Base-by-base conservation (phyloP, 2,113 vertebrate genomes). In the Physeter macrocephalus region DNA sequence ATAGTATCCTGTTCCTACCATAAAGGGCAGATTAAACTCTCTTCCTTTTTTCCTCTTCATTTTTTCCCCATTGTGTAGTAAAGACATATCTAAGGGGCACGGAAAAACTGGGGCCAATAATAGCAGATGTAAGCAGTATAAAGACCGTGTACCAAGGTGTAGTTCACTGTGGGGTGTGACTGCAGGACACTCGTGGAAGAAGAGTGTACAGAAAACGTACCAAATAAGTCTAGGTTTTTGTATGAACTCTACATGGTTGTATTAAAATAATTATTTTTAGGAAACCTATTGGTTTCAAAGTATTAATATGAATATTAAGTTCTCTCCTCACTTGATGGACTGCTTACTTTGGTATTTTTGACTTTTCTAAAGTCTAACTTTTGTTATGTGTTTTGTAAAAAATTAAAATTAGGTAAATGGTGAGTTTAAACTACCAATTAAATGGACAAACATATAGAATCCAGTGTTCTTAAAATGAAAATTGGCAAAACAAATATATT, bases 381-480 rank as follows among this genome's bases (percentile, higher is more conserved):
- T 59, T 83, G 52, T 29, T 72, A 57, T 52, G 25, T 80, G 3
- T 72, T 34, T 62, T 88, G 12, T 29, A 86, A 92, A 67, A 78
- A 34, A 57, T 81, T 86, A 80, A 62, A 81, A 90, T 86, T 54
- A 71, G 25, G 36, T 64, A 64, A 66, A 80, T 46, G 29, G 3
- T 39, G 41, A 90, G 39, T 52, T 88, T 74, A 81, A 90, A 90
- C 57, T 86, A 87, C 25, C 87, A 86, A 27, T 41, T 75, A 75
- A 62, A 96, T 36, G 57, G 54, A 78, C 59, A 34, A 92, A 83
- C 75, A 43, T 57, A 52, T 4, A 92, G 52, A 93, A 75, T 62
- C 74, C 75, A 66, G 71, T 80, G 41, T 52, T 93, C 20, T 93
- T 90, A 54, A 46, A 85, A 85, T 74, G 72, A 85, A 82, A 93